Conservation (phyloP, 2,113 vertebrate species). For the Paedocypris sp. region DNA sequence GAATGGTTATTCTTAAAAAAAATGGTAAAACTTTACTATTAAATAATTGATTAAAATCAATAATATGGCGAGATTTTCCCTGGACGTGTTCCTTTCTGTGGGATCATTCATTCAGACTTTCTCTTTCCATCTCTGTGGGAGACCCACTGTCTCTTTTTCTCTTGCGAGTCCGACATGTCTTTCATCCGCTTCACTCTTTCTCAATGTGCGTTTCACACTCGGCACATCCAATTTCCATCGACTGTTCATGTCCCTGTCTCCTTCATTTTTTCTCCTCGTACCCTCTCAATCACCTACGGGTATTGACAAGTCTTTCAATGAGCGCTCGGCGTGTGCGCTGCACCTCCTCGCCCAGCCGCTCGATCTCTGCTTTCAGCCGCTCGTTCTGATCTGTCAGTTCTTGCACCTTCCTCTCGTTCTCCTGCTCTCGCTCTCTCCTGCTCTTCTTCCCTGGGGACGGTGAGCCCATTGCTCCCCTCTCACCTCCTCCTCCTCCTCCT, state of each 20-base stretch:
- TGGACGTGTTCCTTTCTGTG: neutral
- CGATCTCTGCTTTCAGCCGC: constrained; percentile 73
- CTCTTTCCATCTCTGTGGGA: constrained; percentile 8
- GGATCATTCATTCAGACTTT: constrained; percentile 1
- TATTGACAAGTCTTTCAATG: constrained; percentile 80
- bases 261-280: neutral
- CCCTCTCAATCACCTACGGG: constrained; percentile 53
- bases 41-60: too few relatives aligned
- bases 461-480: constrained; percentile 42
- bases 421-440: constrained; percentile 71
- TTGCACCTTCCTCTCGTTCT: constrained; percentile 72
- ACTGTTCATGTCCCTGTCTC: constrained; percentile 15
- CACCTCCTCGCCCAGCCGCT: constrained; percentile 74
- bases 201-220: constrained; percentile 30
- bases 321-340: constrained; percentile 72
- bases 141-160: constrained; percentile 3
- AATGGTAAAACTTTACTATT: too few relatives aligned
- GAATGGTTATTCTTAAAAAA: too few relatives aligned
- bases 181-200: constrained; percentile 32
- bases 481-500: constrained; percentile 35
- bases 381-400: constrained; percentile 80
- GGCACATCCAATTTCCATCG: neutral
- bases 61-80: neutral
- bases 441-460: constrained; percentile 68
- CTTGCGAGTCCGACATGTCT: constrained; percentile 38